Evolutionary conservation across 2,113 vertebrate species (phyloP), one percentile per base, ranked within the genome.

Genomic region (Chelonoidis abingdonii): DNA sequence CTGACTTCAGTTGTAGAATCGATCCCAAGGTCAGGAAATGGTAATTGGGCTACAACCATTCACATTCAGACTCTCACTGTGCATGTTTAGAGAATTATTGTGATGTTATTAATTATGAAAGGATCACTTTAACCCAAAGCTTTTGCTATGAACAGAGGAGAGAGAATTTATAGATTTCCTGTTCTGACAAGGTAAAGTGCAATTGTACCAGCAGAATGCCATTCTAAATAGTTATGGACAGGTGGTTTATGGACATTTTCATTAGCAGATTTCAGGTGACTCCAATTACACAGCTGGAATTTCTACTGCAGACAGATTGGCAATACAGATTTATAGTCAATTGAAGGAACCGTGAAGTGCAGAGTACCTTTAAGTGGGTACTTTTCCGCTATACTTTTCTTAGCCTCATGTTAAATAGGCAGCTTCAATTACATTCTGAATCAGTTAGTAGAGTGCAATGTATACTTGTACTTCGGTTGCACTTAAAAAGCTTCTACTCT

Each of bases 81-180:
- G 2, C 56, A 31, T 0, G 0, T 27, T 93, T 80, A 82, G 76
- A 87, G 53, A 93, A 96, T 80, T 80, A 21, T 38, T 85, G 72
- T 93, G 22, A 62, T 65, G 89, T 19, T 4, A 92, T 19, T 4
- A 50, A 84, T 96, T 87, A 8, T 80, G 41, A 91, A 86, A 9
- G 27, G 25, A 57, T 83, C 85, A 82, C 86, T 96, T 89, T 10
- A 88, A 41, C 52, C 62, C 79, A 91, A n/a, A 92, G 91, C 41
- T 75, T 19, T 35, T 87, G 0, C 14, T 93, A 91, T 83, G 91
- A 83, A 83, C 10, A 80, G 0, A 10, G 56, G 90, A 88, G 54
- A 57, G 44, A 6, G 6, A 10, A 59, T 69, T 82, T 89, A 16
- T 76, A 50, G 16, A 81, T 76, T 80, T 88, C 72, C 76, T 41